Percentiles rank a stretch among this genome's conserved stretches.
Conservation (phyloP, 2,113 vertebrate genomes). For the Prunella fulvescens region DNA sequence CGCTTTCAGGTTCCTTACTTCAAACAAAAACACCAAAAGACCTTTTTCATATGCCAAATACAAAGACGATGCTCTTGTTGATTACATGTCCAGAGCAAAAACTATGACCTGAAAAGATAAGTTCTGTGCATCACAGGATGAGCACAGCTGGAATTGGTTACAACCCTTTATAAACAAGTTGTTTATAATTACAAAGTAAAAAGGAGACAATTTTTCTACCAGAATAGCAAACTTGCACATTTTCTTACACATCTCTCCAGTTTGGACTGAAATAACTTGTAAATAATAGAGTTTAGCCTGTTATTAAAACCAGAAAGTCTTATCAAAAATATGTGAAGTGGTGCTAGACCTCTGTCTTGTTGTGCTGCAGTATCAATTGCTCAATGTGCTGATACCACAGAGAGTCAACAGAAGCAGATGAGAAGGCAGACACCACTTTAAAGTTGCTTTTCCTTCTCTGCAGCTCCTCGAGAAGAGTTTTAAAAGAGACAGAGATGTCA, state of each 20-base stretch:
- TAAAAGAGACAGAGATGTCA: background rate
- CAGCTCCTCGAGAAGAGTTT: background rate
- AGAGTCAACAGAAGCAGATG: background rate
- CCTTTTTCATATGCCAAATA: background rate
- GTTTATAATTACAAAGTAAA: background rate
- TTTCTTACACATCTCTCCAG: background rate
- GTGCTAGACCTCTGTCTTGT: background rate
- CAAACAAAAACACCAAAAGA: background rate
- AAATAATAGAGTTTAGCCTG: background rate
- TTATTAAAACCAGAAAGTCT: background rate
- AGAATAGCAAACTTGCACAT: background rate
- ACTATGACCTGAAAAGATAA: background rate
- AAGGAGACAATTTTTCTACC: background rate
- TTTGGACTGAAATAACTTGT: background rate
- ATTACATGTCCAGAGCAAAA: background rate
- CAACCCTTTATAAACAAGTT: background rate
- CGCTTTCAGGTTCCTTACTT: background rate
- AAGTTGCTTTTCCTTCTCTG: background rate
- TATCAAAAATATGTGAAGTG: background rate
- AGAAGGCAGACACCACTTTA: background rate
- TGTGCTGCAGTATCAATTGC: background rate
- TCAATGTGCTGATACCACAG: accelerated
- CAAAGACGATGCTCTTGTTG: background rate
- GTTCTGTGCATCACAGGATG: background rate
- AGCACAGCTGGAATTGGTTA: background rate